phyloP scores from a whole-genome alignment of 2,888 invertebrate species.

The Subacronicta megacephala region DNA sequence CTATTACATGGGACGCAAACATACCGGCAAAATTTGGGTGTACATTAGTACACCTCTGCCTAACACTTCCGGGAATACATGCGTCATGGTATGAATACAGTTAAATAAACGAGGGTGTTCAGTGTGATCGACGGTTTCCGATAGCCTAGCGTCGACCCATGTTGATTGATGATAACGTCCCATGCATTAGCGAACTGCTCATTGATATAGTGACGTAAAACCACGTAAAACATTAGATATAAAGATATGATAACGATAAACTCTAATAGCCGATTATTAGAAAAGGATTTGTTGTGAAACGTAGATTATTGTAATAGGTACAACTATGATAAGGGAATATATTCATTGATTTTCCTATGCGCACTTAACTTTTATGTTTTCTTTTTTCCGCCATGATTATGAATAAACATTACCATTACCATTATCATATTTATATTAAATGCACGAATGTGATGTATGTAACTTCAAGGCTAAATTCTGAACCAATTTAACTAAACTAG shows the following conservation, averaged over 20 bases:
- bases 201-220: constrained; percentile 34
- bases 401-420: too few relatives aligned
- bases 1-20: too few relatives aligned
- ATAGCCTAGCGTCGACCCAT: constrained; percentile 45
- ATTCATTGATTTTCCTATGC: background rate
- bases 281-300: constrained; percentile 8
- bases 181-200: constrained; percentile 49
- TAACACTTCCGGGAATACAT: too few relatives aligned
- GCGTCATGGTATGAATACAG: too few relatives aligned
- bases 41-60: too few relatives aligned
- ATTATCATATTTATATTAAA: too few relatives aligned
- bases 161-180: constrained; percentile 58
- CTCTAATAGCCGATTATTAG: constrained; percentile 5
- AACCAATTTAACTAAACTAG: too few relatives aligned
- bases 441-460: too few relatives aligned
- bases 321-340: background rate
- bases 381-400: too few relatives aligned
- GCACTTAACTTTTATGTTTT: too few relatives aligned
- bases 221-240: constrained; percentile 20
- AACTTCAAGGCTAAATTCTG: too few relatives aligned
- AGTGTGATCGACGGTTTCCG: constrained; percentile 57
- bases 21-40: too few relatives aligned
- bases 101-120: constrained; percentile 44
- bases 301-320: background rate
- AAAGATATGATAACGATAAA: constrained; percentile 12